Base-by-base conservation (phyloP, 2,888 invertebrate species). In the Slavum lentiscoides region DNA sequence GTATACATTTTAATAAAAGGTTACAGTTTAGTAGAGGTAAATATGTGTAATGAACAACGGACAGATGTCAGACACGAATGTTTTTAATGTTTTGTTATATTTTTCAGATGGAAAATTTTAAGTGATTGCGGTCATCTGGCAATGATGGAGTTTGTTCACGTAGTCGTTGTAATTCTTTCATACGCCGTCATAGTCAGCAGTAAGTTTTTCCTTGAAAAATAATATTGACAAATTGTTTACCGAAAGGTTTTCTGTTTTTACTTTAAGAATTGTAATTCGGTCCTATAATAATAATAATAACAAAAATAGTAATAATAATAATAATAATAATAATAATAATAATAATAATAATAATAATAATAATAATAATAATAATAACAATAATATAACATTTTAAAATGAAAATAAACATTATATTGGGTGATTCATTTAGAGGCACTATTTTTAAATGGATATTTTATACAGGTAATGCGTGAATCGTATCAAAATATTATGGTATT, bases 31-130 rank as follows among this genome's bases (percentile, higher is more conserved):
- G 7, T 43, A 43, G 37, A 13, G 21, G 13, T 49, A n/a, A 43
- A 49, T 43, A 43, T 3, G 43, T 19, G n/a, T 8, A 43, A 13
- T 67, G 66, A 67, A 43, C 21, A 43, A 43, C 13, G 37, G 39
- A 66, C 21, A 15, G 0, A 6, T 17, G 1, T 21, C 7, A 5
- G 5, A 55, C 55, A 74, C 55, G 74, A 61, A 77, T 62, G 53
- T 62, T 62, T 69, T 49, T 77, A 77, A 77, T 69, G 53, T 37
- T 3, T 37, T 0, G n/a, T 37, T 55, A 62, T 55, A 58, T 58
- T 74, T 70, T 80, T 80, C 70, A 80, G 77, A 80, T 80, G 69
- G 53, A n/a, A 72, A 58, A 55, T 21, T 19, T 64, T 80, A 55
- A 70, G 70, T 64, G 70, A 70, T 77, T 37, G 70, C 37, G 21